Evolutionary conservation across 2,797 vertebrate species (phyloP), one percentile per base, ranked within the genome.

Genomic region (Liparis tanakae): DNA sequence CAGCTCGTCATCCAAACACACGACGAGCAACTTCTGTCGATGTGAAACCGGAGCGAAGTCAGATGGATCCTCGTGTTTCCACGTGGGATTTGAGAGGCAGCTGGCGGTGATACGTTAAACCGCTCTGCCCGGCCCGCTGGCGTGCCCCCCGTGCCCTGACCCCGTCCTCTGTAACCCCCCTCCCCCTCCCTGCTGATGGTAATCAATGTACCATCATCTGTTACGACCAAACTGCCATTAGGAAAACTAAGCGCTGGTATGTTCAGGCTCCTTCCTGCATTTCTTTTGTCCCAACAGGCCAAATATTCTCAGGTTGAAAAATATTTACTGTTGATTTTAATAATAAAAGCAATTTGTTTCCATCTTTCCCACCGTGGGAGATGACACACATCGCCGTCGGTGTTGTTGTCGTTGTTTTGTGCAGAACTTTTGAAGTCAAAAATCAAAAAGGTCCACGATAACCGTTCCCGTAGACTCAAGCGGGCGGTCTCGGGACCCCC

Each of bases 71-170:
- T 82, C 10, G 5, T 36, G 1, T 66, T 71, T 79, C 75, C 80
- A 37, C 10, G 12, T 70, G 90, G 87, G 85, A 88, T 37, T 74
- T 78, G 25, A 53, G 79, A 20, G 15, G 78, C 88, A 90, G 76
- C 83, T 86, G 88, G 70, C 70, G 18, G 60, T 41, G 88, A 87
- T 39, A 88, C 7, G 77, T 87, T 86, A 91, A 83, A 85, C 89
- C 90, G 53, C 61, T 33, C 20, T n/a, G 6, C 54, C 30, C 22
- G 14, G 2, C 18, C 41, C 5, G 4, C 5, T 53, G 25, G 8
- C 44, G 6, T 43, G 44, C 15, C 77, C 82, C 78, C 2, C 0
- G 50, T 62, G 74, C 66, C 70, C 63, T 56, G 79, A 81, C 82
- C 85, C 79, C 10, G 17, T 13, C 34, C 51, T 50, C 70, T n/a